Evolutionary conservation across 2,888 invertebrate species (phyloP), one percentile per base, ranked within the genome.

Genomic region (Melinopterus prodromus): DNA sequence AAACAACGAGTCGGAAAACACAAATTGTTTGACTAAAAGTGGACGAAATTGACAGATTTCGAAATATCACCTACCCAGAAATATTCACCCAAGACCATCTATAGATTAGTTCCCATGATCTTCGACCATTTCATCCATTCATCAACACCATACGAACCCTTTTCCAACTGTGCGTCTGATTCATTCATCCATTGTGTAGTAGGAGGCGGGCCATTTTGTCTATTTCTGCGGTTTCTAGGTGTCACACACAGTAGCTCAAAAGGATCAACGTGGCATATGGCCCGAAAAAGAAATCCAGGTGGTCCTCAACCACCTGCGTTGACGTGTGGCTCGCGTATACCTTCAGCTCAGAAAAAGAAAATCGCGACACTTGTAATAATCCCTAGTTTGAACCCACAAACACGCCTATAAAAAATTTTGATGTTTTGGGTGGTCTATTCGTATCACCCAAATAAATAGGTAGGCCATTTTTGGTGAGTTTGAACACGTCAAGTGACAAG

Each of bases 241-340:
- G 35, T 74, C 37, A 37, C 74, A 36, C 16, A 26, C 26, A 26
- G 36, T 35, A 74, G 35, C 74, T 74, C n/a, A n/a, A 37, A n/a
- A 74, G 16, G 77, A 78, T 79, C 81, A 81, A 80, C 81, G 84
- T 83, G 83, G 83, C 84, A 84, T 84, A 84, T 84, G 84, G 84
- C 12, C 7, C 53, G 53, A 53, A 53, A 82, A 81, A 83, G 53
- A 6, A 38, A 83, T 26, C 84, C 85, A 85, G 85, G 85, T 85
- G 85, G 84, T 83, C 84, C 81, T 74, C 74, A 80, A 81, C 79
- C 85, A 84, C 83, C 84, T 84, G 84, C 83, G 81, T 82, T 83
- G 85, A 83, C 85, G 85, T 83, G 84, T 85, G 85, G 81, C 84
- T 70, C 71, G 74, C 74, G 74, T n/a, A 26, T 74, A 74, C 74